A percentile compares a stretch with the other conserved stretches of the same genome.
Conservation (phyloP, 2,797 vertebrate species). For the Sylvilagus floridanus region DNA sequence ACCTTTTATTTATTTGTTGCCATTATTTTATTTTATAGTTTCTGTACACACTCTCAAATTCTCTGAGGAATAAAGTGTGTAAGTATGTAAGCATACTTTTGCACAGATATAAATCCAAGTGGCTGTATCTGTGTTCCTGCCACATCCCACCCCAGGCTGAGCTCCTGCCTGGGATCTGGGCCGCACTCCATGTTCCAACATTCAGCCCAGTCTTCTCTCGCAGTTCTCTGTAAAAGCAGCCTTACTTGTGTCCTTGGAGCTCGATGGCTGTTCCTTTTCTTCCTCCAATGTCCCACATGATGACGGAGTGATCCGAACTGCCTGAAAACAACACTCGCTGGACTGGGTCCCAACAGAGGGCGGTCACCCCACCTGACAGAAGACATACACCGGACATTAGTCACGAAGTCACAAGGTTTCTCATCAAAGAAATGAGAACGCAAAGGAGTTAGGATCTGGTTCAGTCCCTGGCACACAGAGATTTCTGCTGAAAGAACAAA, state of each 20-base stretch:
- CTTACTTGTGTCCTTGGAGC: slow-evolving; percentile 98
- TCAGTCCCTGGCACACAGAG: neutral
- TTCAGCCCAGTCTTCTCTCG: neutral
- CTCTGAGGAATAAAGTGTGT: neutral
- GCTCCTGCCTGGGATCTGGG: neutral
- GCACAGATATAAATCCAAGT: neutral
- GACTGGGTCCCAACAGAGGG: slow-evolving; percentile 97
- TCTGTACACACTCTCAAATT: slow-evolving; percentile 2
- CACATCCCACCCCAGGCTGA: neutral
- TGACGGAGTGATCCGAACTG: slow-evolving; percentile 98
- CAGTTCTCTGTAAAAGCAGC: neutral
- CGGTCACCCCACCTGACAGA: slow-evolving; percentile 94
- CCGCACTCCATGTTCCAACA: neutral
- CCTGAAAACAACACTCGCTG: slow-evolving; percentile 97
- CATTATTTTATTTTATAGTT: slow-evolving; percentile 30
- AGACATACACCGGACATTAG: slow-evolving; percentile 45
- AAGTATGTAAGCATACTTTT: neutral
- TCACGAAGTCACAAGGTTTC: neutral
- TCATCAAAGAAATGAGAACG: neutral
- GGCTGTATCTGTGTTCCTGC: neutral
- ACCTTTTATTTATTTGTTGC: slow-evolving; percentile 33
- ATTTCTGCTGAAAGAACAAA: slow-evolving; percentile 27
- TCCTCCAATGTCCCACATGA: slow-evolving; percentile 99
- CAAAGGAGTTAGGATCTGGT: neutral
- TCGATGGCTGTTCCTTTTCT: slow-evolving; percentile 99